A percentile compares a stretch with the other conserved stretches of the same genome.
Conservation (phyloP, 1,140 invertebrate species). For the Nasonia longicornis region DNA sequence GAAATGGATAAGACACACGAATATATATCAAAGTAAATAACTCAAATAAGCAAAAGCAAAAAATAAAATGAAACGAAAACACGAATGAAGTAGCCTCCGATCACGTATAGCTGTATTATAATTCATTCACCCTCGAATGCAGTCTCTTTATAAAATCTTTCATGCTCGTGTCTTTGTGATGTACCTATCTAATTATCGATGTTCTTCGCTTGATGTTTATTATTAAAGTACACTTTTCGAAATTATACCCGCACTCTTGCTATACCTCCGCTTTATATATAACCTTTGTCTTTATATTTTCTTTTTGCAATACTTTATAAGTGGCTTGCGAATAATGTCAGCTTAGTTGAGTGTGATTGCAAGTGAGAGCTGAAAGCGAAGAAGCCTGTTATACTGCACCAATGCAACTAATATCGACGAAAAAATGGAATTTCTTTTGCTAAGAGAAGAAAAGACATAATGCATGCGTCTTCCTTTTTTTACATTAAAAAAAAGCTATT, state of each 20-base stretch:
- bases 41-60: slow-evolving; percentile 5
- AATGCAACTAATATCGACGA: slow-evolving; percentile 1
- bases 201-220: slow-evolving; percentile 45
- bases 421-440: not conserved
- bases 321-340: not conserved
- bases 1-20: slow-evolving; percentile 22
- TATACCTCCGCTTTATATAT: slow-evolving; percentile 27
- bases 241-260: slow-evolving; percentile 18
- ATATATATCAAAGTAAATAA: slow-evolving; percentile 10
- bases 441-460: slow-evolving; percentile 18
- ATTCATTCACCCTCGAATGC: slow-evolving; percentile 30
- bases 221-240: slow-evolving; percentile 42
- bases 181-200: slow-evolving; percentile 41
- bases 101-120: slow-evolving; percentile 28
- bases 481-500: not conserved
- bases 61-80: slow-evolving; percentile 18
- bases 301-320: not conserved
- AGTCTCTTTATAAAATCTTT: slow-evolving; percentile 38
- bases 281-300: slow-evolving; percentile 21
- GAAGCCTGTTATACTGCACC: slow-evolving; percentile 6
- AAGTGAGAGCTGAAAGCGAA: slow-evolving; percentile 21
- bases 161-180: slow-evolving; percentile 42
- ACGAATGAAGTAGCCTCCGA: slow-evolving; percentile 21
- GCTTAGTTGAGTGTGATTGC: slow-evolving; percentile 17
- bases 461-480: slow-evolving; percentile 38